Evolutionary conservation across 2,888 invertebrate species (phyloP).

Genomic region (Coleophora deauratella): DNA sequence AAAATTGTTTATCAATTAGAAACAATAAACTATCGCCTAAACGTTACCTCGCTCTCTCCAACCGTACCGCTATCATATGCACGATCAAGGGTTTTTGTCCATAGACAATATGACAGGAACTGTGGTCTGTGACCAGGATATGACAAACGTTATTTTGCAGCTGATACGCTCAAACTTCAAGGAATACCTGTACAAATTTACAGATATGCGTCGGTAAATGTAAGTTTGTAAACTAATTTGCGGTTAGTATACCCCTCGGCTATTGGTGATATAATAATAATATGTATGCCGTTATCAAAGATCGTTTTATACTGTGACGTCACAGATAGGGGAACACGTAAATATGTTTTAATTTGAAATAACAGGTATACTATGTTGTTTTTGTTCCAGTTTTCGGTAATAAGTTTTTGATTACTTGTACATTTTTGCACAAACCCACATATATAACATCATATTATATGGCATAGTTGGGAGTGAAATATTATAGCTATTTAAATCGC

Average conservation of each 20-base stretch:
- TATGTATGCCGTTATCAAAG: constrained; percentile 1
- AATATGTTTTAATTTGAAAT: too few species aligned
- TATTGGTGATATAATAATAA: too few species aligned
- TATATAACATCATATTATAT: too few species aligned
- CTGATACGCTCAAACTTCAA: too few species aligned
- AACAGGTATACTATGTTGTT: too few species aligned
- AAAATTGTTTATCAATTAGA: constrained; percentile 6
- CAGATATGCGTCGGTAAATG: not conserved
- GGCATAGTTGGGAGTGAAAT: too few species aligned
- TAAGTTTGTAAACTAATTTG: constrained; percentile 21
- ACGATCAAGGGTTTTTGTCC: constrained; percentile 44
- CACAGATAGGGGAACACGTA: constrained; percentile 1
- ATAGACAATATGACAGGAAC: constrained; percentile 64
- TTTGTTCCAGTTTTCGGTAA: too few species aligned
- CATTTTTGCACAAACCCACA: too few species aligned
- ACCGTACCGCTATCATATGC: constrained; percentile 32
- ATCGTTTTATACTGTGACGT: constrained; percentile 9
- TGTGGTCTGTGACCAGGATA: constrained; percentile 35
- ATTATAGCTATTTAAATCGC: too few species aligned
- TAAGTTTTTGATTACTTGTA: too few species aligned
- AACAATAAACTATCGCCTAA: constrained; percentile 16
- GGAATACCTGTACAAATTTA: too few species aligned
- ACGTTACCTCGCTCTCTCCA: constrained; percentile 15
- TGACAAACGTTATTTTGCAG: constrained; percentile 2
- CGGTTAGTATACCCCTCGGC: constrained; percentile 21